Conservation (phyloP, 2,888 invertebrate species). For the Spisula solida region DNA sequence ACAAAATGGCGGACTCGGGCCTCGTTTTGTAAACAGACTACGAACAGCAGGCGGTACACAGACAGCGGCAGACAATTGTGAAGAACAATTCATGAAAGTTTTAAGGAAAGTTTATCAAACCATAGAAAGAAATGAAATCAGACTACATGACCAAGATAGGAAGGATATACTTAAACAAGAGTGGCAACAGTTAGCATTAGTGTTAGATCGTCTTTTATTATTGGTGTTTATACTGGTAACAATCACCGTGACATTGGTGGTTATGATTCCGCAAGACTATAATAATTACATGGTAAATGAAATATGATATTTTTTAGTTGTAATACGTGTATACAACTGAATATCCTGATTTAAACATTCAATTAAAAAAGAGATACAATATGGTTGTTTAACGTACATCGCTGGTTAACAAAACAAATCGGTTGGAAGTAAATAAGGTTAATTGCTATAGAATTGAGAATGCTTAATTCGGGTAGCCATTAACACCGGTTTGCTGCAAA, state of each 20-base stretch:
- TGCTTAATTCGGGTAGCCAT: too few relatives aligned
- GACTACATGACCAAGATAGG: slow-evolving; percentile 93
- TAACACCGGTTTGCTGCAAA: too few relatives aligned
- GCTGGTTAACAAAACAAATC: too few relatives aligned
- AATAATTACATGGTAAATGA: neutral
- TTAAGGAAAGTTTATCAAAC: slow-evolving; percentile 92
- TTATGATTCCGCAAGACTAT: slow-evolving; percentile 70
- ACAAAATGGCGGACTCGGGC: slow-evolving; percentile 82
- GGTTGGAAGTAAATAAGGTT: neutral
- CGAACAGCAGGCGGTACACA: slow-evolving; percentile 64
- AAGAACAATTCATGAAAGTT: slow-evolving; percentile 91
- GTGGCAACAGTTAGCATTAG: slow-evolving; percentile 92
- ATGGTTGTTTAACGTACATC: too few relatives aligned
- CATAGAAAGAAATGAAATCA: slow-evolving; percentile 93
- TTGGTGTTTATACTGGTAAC: slow-evolving; percentile 87
- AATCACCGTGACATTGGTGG: slow-evolving; percentile 72
- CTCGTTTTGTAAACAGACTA: slow-evolving; percentile 75
- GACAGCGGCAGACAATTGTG: slow-evolving; percentile 87
- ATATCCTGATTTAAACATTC: too few relatives aligned
- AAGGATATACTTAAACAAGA: slow-evolving; percentile 94
- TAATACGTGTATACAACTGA: neutral
- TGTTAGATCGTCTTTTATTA: slow-evolving; percentile 91
- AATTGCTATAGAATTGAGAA: too few relatives aligned
- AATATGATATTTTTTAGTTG: slow-evolving; percentile 3
- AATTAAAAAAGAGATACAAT: too few relatives aligned